Evolutionary conservation across 1,140 invertebrate genomes (phyloP), one percentile per base, ranked within the genome.

Genomic region (Drosophila tristis): DNA sequence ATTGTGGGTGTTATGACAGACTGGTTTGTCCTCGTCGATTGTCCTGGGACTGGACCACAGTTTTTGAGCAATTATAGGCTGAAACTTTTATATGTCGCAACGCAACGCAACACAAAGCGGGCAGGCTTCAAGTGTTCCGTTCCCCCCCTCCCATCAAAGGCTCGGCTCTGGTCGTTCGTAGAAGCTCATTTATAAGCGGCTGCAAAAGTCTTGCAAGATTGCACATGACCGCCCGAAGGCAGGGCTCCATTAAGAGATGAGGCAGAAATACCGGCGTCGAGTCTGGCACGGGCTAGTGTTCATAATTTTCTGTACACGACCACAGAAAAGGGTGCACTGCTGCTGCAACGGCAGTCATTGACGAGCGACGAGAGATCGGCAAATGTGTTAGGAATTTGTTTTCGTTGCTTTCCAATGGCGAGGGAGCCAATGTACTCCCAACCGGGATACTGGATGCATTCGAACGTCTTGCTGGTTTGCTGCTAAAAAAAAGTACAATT

Each of bases 161-260:
- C 47, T 67, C 70, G 9, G 15, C 35, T 49, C 45, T 7, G 48
- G 58, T 47, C 63, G 47, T 58, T 51, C 45, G 62, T 25, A 58
- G 66, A 16, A 75, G 60, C 66, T 62, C 84, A 89, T 89, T 89
- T 87, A 67, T 68, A 82, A 82, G 76, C 77, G 77, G 80, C 85
- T 85, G 85, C 85, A 90, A 39, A 68, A 70, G 77, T 74, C 74
- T 80, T 70, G 67, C 72, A 62, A 80, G 90, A 91, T 91, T 82
- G 84, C 84, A 90, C 90, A 85, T 74, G 90, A 91, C 84, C 84
- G 76, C 90, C 90, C 89, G 60, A 48, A 68, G 90, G 81, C 77
- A 66, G 51, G 62, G 65, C 76, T 80, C 76, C 60, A 80, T 71
- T 76, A 76, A 54, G 35, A 79, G 67, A 77, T 42, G 70, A 81